These are phyloP conservation scores for Enteromius afrohamiltoni DNA, from an alignment of 2,797 vertebrate species.

Conservation along the genomic window DNA sequence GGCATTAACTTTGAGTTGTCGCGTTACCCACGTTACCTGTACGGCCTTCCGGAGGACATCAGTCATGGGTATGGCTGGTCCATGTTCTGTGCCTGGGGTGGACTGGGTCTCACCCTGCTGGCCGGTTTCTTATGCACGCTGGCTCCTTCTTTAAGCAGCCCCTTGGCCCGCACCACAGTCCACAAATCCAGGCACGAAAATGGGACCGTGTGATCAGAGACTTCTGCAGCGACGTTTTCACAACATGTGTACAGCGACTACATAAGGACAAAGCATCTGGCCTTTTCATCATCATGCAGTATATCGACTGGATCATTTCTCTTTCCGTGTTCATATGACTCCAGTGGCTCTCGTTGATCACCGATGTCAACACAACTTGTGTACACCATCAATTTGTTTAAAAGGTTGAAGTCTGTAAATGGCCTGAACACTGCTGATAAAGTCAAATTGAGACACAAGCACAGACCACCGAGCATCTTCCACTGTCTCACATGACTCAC, in stretches of 20 bases:
- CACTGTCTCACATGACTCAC: conserved; percentile 59
- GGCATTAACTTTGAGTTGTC: conserved; percentile 95
- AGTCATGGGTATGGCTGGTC: conserved; percentile 97
- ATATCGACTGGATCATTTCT: conserved; percentile 44
- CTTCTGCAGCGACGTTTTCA: conserved; percentile 67
- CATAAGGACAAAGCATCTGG: conserved; percentile 59
- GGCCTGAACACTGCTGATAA: conserved; percentile 8
- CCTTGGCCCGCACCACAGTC: conserved; percentile 78
- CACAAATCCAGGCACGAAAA: conserved; percentile 94
- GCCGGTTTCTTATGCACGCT: conserved; percentile 94
- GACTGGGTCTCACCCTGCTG: conserved; percentile 90
- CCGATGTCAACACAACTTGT: conserved; percentile 24
- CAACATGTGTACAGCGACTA: conserved; percentile 63
- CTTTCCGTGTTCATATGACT: conserved; percentile 64
- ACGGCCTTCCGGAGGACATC: conserved; percentile 93
- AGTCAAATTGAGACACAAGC: conserved; percentile 30
- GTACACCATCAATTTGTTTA: conserved; percentile 16
- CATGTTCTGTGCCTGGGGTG: conserved; percentile 97
- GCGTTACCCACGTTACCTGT: conserved; percentile 90
- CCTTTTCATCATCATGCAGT: conserved; percentile 58
- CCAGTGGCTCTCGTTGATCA: conserved; percentile 10
- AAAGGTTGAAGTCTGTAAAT: conserved; percentile 8
- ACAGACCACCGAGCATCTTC: conserved; percentile 60
- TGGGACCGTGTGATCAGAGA: conserved; percentile 85
- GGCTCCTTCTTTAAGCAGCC: conserved; percentile 90